Evolutionary conservation across 2,113 vertebrate species (phyloP).

Genomic region (Megatriorchis doriae): DNA sequence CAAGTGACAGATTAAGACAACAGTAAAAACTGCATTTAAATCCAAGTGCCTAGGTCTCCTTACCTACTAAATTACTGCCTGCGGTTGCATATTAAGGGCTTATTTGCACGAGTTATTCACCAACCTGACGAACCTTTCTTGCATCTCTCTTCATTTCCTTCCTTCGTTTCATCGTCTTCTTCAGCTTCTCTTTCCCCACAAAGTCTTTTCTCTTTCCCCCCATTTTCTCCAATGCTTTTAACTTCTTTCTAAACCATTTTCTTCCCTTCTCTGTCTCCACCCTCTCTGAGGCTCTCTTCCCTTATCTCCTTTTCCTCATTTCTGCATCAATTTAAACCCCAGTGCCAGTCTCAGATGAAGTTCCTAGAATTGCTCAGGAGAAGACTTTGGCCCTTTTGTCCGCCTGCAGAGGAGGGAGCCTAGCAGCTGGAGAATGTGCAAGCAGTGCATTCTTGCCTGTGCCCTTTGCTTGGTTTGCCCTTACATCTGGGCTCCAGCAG

Average conservation of each 20-base stretch:
- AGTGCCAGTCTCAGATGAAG: background rate
- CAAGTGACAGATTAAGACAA: background rate
- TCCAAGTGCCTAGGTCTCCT: background rate
- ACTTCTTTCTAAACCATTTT: background rate
- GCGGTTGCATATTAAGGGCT: background rate
- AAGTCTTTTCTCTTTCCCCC: conserved; percentile 41
- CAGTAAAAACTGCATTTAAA: background rate
- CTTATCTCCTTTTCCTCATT: background rate
- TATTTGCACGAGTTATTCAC: background rate
- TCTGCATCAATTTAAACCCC: background rate
- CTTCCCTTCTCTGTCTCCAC: background rate
- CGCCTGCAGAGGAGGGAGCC: conserved; percentile 44
- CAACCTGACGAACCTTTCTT: background rate
- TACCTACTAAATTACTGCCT: background rate
- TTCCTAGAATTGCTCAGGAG: background rate
- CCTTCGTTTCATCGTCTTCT: background rate
- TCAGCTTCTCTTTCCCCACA: conserved; percentile 31
- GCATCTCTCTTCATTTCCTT: conserved; percentile 10
- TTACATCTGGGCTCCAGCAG: background rate
- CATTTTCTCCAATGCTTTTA: background rate
- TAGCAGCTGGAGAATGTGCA: conserved; percentile 49
- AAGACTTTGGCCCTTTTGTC: conserved; percentile 34
- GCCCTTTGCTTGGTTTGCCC: background rate
- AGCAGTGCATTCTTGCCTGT: background rate
- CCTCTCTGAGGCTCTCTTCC: background rate